These are phyloP conservation scores for Parnassius orleans DNA, from an alignment of 2,888 invertebrate species.

Conservation along the genomic window DNA sequence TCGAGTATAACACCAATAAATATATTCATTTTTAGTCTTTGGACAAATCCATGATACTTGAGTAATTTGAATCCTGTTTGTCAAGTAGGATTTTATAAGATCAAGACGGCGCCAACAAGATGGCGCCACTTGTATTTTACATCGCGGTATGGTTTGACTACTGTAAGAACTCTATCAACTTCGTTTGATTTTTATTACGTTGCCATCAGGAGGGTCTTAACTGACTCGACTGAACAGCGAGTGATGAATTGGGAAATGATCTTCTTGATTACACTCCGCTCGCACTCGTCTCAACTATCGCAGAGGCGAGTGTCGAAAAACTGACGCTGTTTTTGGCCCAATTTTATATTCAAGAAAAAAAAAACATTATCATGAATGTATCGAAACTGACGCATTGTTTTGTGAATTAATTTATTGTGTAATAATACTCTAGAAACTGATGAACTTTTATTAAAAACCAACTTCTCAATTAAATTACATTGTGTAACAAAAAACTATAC, in stretches of 20 bases:
- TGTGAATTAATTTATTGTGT: no score
- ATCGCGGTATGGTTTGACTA: constrained; percentile 42
- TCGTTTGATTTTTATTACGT: rapidly evolving
- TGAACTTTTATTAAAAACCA: no score
- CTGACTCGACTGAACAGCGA: constrained; percentile 80
- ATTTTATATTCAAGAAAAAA: no score
- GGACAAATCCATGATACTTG: no score
- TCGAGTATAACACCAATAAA: no score
- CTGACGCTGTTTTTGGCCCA: constrained; percentile 64
- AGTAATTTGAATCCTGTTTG: neutral
- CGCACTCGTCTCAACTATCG: constrained; percentile 61
- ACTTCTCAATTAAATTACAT: no score
- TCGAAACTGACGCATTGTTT: no score
- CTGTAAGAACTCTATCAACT: constrained; percentile 25
- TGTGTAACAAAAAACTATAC: no score
- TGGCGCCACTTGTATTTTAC: constrained; percentile 40
- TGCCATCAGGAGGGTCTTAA: constrained; percentile 75
- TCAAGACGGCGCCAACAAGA: constrained; percentile 32
- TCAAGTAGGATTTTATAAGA: no score
- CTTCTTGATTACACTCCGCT: constrained; percentile 56
- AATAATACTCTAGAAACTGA: no score
- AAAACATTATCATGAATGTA: no score
- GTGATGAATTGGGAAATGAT: constrained; percentile 68
- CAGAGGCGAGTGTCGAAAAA: constrained; percentile 51
- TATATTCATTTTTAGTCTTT: no score